Evolutionary conservation across 2,113 vertebrate genomes (phyloP).

Genomic region (Ovis aries): ARS-UI_Ramb_v3.0 NC_056054.1:34667001-34667500

Average conservation of each 20-base stretch:
- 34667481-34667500: conserved; percentile 6
- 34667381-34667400: neutral
- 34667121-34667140: neutral
- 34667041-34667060: neutral
- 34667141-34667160: neutral
- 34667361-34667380: neutral
- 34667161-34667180: neutral
- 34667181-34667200: neutral
- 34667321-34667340: neutral
- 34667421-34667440: conserved; percentile 11
- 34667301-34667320: neutral
- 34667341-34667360: neutral
- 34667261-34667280: neutral
- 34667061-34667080: neutral
- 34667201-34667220: neutral
- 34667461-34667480: neutral
- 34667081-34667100: neutral
- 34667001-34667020: neutral
- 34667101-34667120: neutral
- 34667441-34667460: neutral
- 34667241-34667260: neutral
- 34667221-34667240: neutral
- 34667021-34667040: neutral
- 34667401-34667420: neutral
- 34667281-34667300: neutral